Percentiles rank a stretch among this genome's conserved stretches.
phyloP scores from a whole-genome alignment of 1,140 invertebrate genomes.

The Panulirus ornatus region DNA sequence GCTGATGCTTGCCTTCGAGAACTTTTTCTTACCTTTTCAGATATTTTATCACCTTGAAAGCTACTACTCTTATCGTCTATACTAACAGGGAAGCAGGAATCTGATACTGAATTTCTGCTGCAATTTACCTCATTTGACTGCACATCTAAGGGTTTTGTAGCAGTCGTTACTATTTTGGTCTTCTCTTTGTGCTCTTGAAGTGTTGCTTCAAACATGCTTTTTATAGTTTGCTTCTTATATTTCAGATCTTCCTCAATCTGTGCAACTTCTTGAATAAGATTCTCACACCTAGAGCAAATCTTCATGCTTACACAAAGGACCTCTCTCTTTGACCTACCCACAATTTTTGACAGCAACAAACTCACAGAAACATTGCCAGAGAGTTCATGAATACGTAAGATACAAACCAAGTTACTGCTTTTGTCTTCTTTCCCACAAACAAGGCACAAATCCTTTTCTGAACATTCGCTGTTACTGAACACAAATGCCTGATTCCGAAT shows the following conservation, averaged over 20 bases:
- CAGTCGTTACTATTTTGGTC: not conserved
- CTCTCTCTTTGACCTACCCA: constrained; percentile 51
- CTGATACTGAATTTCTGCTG: not conserved
- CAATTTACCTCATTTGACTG: constrained; percentile 5
- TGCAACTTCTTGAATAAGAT: constrained; percentile 47
- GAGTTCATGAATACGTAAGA: not conserved
- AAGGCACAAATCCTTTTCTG: constrained; percentile 43
- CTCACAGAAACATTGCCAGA: constrained; percentile 16
- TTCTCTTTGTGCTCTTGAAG: constrained; percentile 43
- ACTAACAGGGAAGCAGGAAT: not conserved
- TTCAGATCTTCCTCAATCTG: constrained; percentile 59
- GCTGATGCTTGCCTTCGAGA: constrained; percentile 44
- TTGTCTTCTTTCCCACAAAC: constrained; percentile 54
- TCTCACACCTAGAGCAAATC: constrained; percentile 50
- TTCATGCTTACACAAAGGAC: constrained; percentile 39
- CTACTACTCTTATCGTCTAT: not conserved
- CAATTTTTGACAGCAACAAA: constrained; percentile 40
- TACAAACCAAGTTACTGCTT: constrained; percentile 12
- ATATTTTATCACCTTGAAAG: not conserved
- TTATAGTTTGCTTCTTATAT: constrained; percentile 56
- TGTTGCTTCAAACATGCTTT: constrained; percentile 61
- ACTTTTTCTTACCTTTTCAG: constrained; percentile 13
- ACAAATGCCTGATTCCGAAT: not conserved
- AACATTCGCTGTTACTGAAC: not conserved
- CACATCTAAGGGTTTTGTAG: constrained; percentile 11